Conservation (phyloP, 2,888 invertebrate genomes). For the Hyalella azteca region DNA sequence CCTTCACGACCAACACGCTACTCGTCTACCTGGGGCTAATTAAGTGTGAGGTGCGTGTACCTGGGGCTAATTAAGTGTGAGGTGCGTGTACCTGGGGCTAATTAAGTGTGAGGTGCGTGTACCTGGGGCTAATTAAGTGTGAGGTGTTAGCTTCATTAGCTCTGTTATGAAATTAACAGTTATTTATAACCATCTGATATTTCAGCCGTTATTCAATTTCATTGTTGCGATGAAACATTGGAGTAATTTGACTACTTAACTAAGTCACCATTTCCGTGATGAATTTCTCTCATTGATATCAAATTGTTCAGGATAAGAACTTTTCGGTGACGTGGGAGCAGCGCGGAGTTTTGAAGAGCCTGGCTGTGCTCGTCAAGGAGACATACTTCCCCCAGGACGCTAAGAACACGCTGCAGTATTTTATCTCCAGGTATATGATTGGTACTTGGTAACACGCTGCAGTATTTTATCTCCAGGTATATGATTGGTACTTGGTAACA, state of each 20-base stretch:
- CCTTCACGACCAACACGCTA: constrained; percentile 61
- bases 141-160: too few relatives aligned
- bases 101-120: too few relatives aligned
- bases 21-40: constrained; percentile 63
- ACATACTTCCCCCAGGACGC: constrained; percentile 62
- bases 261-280: too few relatives aligned
- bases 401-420: constrained; percentile 61
- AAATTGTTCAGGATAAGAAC: constrained; percentile 62
- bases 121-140: too few relatives aligned
- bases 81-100: too few relatives aligned
- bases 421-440: constrained; percentile 60
- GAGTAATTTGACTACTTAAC: too few relatives aligned
- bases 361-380: constrained; percentile 62
- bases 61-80: constrained; percentile 62
- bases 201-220: too few relatives aligned
- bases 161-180: too few relatives aligned
- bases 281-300: too few relatives aligned
- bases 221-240: too few relatives aligned
- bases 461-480: constrained; percentile 61
- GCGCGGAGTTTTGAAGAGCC: constrained; percentile 62
- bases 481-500: too few relatives aligned
- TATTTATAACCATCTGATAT: too few relatives aligned
- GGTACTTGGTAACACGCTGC: constrained; percentile 62
- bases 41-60: constrained; percentile 62
- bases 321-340: constrained; percentile 61